Evolutionary conservation across 1,140 invertebrate species (phyloP).

Genomic region (Bemisia tabaci): DNA sequence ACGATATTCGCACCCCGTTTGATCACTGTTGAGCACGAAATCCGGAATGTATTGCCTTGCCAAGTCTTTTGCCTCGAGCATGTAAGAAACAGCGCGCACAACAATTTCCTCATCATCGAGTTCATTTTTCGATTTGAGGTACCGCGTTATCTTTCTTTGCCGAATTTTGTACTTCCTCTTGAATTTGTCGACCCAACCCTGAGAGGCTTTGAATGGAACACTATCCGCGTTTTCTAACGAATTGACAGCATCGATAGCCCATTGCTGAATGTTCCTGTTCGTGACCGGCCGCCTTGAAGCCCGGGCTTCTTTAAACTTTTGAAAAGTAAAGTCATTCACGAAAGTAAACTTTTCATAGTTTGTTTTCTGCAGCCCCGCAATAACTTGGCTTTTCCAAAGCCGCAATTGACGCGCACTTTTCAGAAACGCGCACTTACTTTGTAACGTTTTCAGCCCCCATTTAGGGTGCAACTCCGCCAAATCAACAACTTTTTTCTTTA

Average conservation of each 20-base stretch:
- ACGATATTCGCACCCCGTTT: constrained; percentile 15
- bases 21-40: constrained; percentile 16
- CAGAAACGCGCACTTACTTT: neutral
- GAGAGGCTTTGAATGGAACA: neutral
- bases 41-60: too few relatives aligned
- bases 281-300: neutral
- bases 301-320: neutral
- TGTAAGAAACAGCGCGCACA: constrained; percentile 1
- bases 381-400: too few relatives aligned
- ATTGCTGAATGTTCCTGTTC: neutral
- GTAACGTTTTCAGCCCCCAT: neutral
- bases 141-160: neutral
- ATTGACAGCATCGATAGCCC: neutral
- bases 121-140: constrained; percentile 1
- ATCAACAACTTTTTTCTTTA: constrained; percentile 1
- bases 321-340: neutral
- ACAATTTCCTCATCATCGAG: constrained; percentile 9
- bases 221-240: too few relatives aligned
- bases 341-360: neutral
- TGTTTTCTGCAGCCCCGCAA: too few relatives aligned
- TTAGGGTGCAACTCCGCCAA: neutral
- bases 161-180: neutral
- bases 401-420: neutral
- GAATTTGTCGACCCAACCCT: neutral
- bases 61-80: too few relatives aligned